Evolutionary conservation across 2,113 vertebrate species (phyloP), one percentile per base, ranked within the genome.

Genomic region (Sebastes schlegelii): DNA sequence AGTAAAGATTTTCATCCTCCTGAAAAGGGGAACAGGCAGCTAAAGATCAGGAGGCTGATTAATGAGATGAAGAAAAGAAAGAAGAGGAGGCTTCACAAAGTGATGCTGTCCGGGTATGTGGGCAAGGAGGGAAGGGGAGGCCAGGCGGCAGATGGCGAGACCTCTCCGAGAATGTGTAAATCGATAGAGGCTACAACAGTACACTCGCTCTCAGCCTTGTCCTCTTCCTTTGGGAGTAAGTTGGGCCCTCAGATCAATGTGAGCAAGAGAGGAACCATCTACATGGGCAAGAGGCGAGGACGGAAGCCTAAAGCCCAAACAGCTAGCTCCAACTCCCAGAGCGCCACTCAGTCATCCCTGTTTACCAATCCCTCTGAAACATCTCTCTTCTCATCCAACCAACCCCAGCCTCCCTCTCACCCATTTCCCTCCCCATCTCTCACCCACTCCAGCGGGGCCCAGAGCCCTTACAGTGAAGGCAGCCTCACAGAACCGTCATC

Each of bases 191-290:
- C 96, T 11, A 81, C 96, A 94, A 86, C 95, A 94, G 90, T 97
- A 93, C 89, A 96, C 55, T 96, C 97, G 0, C 96, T 99, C 76
- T 97, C 97, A 10, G 97, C 96, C 76, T 95, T 99, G 68, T 97
- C 98, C 19, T 97, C 97, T 79, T 97, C 98, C 0, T 98, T 99
- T 58, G 96, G 97, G 77, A 97, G 97, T 6, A 98, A 97, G 72
- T 90, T 98, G 69, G 97, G 97, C 64, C 98, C 98, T 90, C 98
- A 99, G 86, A 99, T 99, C 88, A 99, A 99, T 2, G 97, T 99
- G 76, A 99, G 98, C 93, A 99, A 99, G 94, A 97, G 97, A 94
- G 98, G 98, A 81, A 99, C 98, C 0, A 99, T 99, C 92, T 99
- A 99, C 82, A 99, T 99, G 95, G 98, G 98, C 83, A 99, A 99